A percentile compares a stretch with the other conserved stretches of the same genome.
Evolutionary conservation across 2,113 vertebrate genomes (phyloP).

Genomic region (Oncorhynchus nerka): DNA sequence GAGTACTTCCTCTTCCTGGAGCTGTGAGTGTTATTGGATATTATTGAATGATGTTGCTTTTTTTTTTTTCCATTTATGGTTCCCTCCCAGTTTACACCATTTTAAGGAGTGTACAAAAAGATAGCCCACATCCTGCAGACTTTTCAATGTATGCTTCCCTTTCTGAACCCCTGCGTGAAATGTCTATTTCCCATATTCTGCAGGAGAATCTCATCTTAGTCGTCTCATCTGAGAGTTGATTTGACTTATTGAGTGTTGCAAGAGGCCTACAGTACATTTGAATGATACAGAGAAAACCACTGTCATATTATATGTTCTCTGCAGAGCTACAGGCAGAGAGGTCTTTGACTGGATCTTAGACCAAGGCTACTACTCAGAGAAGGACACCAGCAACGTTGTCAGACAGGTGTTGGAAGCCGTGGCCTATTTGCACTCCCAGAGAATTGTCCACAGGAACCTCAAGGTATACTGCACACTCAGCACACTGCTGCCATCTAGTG

Average conservation of each 20-base stretch:
- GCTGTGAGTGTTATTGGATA: constrained; percentile 82
- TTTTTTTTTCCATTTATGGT: neutral
- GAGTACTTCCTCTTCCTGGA: constrained; percentile 98
- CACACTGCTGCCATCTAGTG: constrained; percentile 55
- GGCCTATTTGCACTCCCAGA: constrained; percentile 94
- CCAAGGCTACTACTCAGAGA: constrained; percentile 97
- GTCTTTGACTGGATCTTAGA: constrained; percentile 99
- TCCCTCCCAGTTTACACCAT: neutral
- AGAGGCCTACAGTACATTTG: neutral
- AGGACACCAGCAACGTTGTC: constrained; percentile 97
- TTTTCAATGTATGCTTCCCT: no score
- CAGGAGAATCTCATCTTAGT: neutral
- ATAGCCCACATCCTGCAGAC: neutral
- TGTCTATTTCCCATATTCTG: neutral
- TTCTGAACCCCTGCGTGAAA: neutral
- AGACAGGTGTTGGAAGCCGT: constrained; percentile 95
- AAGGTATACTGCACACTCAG: constrained; percentile 77
- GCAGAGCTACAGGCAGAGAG: constrained; percentile 92
- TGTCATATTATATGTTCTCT: neutral
- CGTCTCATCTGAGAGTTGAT: neutral
- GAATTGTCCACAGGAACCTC: constrained; percentile 95
- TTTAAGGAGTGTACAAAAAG: neutral
- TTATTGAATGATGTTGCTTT: neutral
- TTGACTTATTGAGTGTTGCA: neutral
- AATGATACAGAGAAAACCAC: neutral